Evolutionary conservation across 2,797 vertebrate genomes (phyloP), one percentile per base, ranked within the genome.

Genomic region (Neopelma chrysocephalum): DNA sequence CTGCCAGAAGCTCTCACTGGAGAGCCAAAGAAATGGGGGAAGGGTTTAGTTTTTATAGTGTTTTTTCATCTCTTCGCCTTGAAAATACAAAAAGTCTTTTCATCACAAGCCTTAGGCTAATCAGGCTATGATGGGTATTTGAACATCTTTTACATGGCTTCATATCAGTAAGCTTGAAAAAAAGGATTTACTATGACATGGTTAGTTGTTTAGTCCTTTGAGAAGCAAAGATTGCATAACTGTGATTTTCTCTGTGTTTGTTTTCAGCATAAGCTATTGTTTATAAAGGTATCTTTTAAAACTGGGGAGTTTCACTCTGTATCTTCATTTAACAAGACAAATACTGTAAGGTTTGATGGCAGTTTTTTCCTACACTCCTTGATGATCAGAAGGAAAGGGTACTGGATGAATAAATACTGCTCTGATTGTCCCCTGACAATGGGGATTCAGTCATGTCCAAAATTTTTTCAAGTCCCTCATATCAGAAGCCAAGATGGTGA

Each of bases 31-130:
- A 91, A 93, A 96, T 94, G 43, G 58, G 57, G 31, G n/a, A 76
- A 94, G 68, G n/a, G 12, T 29, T 80, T 71, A 62, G 53, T 38
- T 96, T 96, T 86, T 65, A 65, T 47, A 85, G 42, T 84, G 66
- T 81, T 95, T 26, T 96, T 97, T 94, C 56, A 68, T 95, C 53
- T 85, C 51, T 96, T 97, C 73, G 79, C 78, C 93, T 92, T 94
- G 56, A 95, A 97, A 94, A 23, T 58, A 78, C 76, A 90, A 81
- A 90, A 90, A 34, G 29, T 79, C 40, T 56, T 62, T 81, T 82
- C 17, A 8, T 87, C 65, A 73, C 61, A 94, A 71, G 42, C 90
- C 94, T 80, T 62, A 69, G 76, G 62, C 75, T 94, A 89, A 94
- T 80, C 18, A 0, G 53, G 50, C 57, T 93, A 18, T 92, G 76